Evolutionary conservation across 1,140 invertebrate species (phyloP).

Genomic region (Lepidurus apus): DNA sequence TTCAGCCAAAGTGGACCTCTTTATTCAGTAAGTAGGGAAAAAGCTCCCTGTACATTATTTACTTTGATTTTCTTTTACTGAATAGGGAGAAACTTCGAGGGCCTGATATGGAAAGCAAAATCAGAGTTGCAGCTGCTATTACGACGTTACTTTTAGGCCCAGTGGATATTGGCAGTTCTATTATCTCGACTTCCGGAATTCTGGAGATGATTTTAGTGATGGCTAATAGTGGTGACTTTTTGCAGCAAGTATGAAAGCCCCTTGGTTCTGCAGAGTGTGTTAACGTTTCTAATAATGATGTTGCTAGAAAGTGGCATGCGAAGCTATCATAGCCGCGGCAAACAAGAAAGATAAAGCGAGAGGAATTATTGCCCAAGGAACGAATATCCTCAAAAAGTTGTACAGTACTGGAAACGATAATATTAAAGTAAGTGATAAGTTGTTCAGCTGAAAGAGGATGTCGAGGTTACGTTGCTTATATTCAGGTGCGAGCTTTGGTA

Average conservation of each 20-base stretch:
- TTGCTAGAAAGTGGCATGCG: slow-evolving; percentile 77
- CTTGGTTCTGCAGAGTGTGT: neutral
- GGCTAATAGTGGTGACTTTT: slow-evolving; percentile 71
- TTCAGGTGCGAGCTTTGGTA: slow-evolving; percentile 70
- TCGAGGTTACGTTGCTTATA: neutral
- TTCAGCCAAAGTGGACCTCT: slow-evolving; percentile 73
- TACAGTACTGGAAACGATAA: slow-evolving; percentile 87
- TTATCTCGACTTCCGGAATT: slow-evolving; percentile 87
- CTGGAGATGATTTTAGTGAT: slow-evolving; percentile 95
- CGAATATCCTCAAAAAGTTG: slow-evolving; percentile 88
- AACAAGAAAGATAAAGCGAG: slow-evolving; percentile 96
- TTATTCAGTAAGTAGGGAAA: slow-evolving; percentile 57
- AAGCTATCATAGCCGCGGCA: slow-evolving; percentile 91
- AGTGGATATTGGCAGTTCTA: slow-evolving; percentile 85
- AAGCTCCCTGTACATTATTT: neutral
- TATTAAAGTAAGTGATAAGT: slow-evolving; percentile 56
- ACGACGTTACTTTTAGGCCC: slow-evolving; percentile 87
- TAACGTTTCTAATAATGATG: neutral
- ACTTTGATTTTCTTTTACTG: slow-evolving; percentile 30
- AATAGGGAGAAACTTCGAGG: slow-evolving; percentile 69
- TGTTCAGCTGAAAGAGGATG: neutral
- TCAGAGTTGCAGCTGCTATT: slow-evolving; percentile 78
- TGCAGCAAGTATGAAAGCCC: slow-evolving; percentile 60
- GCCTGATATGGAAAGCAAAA: slow-evolving; percentile 85
- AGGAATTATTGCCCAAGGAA: slow-evolving; percentile 82